Evolutionary conservation across 2,888 invertebrate species (phyloP).

Genomic region (Mechanitis mazaeus): DNA sequence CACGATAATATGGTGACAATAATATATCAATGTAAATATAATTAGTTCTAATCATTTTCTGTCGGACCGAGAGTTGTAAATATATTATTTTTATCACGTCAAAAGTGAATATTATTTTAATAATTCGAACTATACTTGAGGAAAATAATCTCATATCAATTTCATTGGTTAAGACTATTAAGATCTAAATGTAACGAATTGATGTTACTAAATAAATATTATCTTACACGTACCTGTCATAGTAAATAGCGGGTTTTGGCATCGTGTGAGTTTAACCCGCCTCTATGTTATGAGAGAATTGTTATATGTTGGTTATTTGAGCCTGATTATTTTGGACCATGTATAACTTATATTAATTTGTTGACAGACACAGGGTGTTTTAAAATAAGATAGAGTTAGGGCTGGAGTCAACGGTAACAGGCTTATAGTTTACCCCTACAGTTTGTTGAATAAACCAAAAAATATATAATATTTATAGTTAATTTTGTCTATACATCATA

Average conservation of each 20-base stretch:
- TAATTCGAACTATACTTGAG: slow-evolving; percentile 10
- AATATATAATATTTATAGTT: neutral
- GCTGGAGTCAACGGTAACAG: slow-evolving; percentile 37
- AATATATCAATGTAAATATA: slow-evolving; percentile 52
- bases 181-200: slow-evolving; percentile 35
- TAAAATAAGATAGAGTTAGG: slow-evolving; percentile 72
- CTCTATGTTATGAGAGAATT: neutral
- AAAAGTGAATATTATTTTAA: slow-evolving; percentile 26
- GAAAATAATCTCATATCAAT: slow-evolving; percentile 52
- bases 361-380: slow-evolving; percentile 64
- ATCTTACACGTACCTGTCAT: slow-evolving; percentile 13
- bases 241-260: slow-evolving; percentile 4
- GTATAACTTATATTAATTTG: neutral
- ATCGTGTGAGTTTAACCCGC: neutral
- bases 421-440: slow-evolving; percentile 2
- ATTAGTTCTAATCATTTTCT: slow-evolving; percentile 57
- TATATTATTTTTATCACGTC: slow-evolving; percentile 47
- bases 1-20: slow-evolving; percentile 71
- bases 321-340: slow-evolving; percentile 6
- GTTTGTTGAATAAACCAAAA: neutral
- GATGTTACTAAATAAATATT: slow-evolving; percentile 34
- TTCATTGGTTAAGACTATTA: slow-evolving; percentile 44
- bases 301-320: too few species aligned
- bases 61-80: slow-evolving; percentile 52
- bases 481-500: neutral